Evolutionary conservation across 2,888 invertebrate genomes (phyloP).

Genomic region (Automeris io): DNA sequence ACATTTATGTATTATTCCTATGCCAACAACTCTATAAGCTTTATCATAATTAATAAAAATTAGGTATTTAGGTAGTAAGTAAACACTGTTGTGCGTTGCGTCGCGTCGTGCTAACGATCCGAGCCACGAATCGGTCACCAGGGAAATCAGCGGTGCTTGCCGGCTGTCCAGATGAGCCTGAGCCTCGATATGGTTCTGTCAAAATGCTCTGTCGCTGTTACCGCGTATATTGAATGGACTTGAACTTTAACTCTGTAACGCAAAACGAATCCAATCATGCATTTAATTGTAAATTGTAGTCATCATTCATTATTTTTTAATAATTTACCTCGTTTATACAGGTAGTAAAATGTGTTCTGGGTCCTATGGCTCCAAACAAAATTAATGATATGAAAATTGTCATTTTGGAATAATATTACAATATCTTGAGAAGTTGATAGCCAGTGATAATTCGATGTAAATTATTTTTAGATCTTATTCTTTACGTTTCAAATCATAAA

Average conservation of each 20-base stretch:
- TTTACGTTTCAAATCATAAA: too few species aligned
- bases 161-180: constrained; percentile 19
- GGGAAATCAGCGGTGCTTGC: constrained; percentile 53
- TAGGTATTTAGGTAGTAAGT: background rate
- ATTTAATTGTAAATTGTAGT: too few species aligned
- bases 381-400: constrained; percentile 36
- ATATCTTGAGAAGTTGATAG: constrained; percentile 28
- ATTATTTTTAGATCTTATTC: constrained; percentile 21
- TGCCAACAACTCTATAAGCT: too few species aligned
- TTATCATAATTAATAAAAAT: background rate
- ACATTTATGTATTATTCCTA: too few species aligned
- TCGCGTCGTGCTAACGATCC: constrained; percentile 16
- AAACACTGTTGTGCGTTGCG: constrained; percentile 3
- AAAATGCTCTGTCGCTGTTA: too few species aligned
- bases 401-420: constrained; percentile 19
- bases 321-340: too few species aligned
- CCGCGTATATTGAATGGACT: too few species aligned
- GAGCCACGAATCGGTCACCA: constrained; percentile 34
- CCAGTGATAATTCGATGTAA: constrained; percentile 36
- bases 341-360: constrained; percentile 22
- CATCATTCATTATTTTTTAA: background rate
- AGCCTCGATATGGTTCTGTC: constrained; percentile 6
- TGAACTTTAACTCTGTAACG: too few species aligned
- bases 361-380: constrained; percentile 36
- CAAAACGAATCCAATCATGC: too few species aligned